Base-by-base conservation (phyloP, 2,888 invertebrate species). In the Cosmia trapezina region DNA sequence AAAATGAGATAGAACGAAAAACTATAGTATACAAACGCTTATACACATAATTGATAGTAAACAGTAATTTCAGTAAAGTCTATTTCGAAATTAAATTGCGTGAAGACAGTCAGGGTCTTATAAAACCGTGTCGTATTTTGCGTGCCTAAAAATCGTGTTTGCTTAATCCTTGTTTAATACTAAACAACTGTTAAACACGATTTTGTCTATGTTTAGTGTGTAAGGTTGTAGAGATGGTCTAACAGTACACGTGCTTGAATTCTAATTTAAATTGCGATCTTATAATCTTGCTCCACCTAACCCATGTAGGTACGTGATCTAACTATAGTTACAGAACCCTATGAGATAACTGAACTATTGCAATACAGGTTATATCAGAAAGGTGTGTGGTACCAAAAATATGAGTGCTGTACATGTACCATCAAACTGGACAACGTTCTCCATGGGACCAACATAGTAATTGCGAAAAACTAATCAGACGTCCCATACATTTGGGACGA, bases 311-410 rank as follows among this genome's bases (percentile, higher is more conserved):
- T 70, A 67, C 76, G 62, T 73, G 54, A 64, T 64, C 41, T 22
- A 69, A 73, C 78, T 77, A 51, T 53, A 6, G 19, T 33, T 57
- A 47, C 17, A 70, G 53, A 63, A 70, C 57, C 66, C 37, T 33
- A 57, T 54, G 4, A 62, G 28, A 78, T 73, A 71, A 68, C 78
- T 78, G 45, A 77, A 83, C 75, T 82, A 83, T 87, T 89, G 81
- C 43, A 49, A 14, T 83, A 28, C 28, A 28, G 28, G 28, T 28
- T 28, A 3, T 28, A 28, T 28, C 28, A 28, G 28, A 28, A 28
- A 28, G 28, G 28, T 28, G 28, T 28, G 28, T 28, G 28, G 28
- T 28, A 3, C 28, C 28, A 28, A 28, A 28, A 28, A 2, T 28
- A 28, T 2, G 28, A 28, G 28, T 28, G 1, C 3, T 28, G 28